These are phyloP conservation scores for Ceuthmochares aereus DNA, from an alignment of 2,113 vertebrate genomes.

Conservation along the genomic window DNA sequence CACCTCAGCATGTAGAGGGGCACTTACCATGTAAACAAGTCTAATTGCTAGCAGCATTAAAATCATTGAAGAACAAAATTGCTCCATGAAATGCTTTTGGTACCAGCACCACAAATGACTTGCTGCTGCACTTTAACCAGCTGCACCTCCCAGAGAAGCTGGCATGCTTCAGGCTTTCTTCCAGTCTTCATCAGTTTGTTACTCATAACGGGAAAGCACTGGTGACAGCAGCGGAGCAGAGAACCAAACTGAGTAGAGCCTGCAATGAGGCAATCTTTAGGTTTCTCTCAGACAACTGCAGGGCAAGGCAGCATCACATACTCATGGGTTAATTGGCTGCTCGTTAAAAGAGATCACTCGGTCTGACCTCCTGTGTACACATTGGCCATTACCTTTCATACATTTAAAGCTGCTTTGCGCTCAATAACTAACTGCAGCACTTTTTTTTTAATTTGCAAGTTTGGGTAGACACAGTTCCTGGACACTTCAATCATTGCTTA, in stretches of 20 bases:
- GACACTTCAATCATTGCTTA: neutral
- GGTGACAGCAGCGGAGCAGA: fast-evolving
- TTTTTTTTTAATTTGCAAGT: neutral
- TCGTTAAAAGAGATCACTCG: neutral
- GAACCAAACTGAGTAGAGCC: neutral
- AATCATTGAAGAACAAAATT: neutral
- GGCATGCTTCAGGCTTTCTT: neutral
- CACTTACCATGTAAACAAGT: neutral
- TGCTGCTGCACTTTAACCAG: neutral
- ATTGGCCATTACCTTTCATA: slow-evolving; percentile 3
- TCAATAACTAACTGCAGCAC: neutral
- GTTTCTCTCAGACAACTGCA: neutral
- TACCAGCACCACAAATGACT: neutral
- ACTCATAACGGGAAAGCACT: fast-evolving
- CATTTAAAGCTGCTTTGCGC: neutral
- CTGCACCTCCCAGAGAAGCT: neutral
- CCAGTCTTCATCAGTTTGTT: neutral
- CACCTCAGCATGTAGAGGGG: neutral
- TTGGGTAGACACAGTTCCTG: neutral
- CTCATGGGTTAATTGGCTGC: neutral
- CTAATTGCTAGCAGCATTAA: neutral
- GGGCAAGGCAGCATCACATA: neutral
- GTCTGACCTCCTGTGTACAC: neutral
- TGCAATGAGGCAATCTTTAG: neutral
- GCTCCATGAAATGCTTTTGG: neutral